Percentiles rank a stretch among this genome's conserved stretches.
Conservation (phyloP, 1,140 invertebrate species). For the Theocolax elegans region DNA sequence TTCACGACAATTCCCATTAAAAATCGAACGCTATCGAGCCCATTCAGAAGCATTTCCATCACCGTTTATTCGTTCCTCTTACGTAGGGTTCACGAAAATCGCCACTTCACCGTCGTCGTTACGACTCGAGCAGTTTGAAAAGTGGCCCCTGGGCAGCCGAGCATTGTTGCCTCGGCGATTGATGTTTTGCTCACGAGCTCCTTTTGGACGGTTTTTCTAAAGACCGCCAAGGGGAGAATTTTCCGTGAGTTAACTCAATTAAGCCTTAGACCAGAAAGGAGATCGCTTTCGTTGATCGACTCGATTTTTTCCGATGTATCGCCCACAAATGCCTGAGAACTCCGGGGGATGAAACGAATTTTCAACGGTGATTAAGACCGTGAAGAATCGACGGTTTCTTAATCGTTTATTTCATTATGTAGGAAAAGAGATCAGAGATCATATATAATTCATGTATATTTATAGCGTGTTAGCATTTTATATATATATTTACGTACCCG, state of each 20-base stretch:
- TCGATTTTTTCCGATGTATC: neutral
- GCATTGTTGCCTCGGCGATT: conserved; percentile 9
- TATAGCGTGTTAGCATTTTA: no score
- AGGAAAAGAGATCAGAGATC: neutral
- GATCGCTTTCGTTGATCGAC: conserved; percentile 11
- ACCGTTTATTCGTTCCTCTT: neutral
- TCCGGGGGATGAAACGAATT: conserved; percentile 15
- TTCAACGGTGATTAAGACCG: neutral
- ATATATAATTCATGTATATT: no score
- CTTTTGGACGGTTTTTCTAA: conserved; percentile 20
- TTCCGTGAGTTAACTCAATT: conserved; percentile 37
- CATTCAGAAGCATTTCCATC: neutral
- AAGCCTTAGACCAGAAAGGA: neutral
- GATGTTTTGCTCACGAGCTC: conserved; percentile 14
- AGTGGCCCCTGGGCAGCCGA: neutral
- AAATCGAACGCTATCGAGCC: neutral
- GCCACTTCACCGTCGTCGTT: conserved; percentile 1
- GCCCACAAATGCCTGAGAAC: no score
- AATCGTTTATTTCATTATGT: neutral
- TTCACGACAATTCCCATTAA: neutral
- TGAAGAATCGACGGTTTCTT: neutral
- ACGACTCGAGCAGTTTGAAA: conserved; percentile 17
- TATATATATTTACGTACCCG: no score
- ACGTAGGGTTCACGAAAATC: conserved; percentile 19
- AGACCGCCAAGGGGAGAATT: neutral